Evolutionary conservation across 2,888 invertebrate species (phyloP).

Genomic region (Proisotoma minuta): DNA sequence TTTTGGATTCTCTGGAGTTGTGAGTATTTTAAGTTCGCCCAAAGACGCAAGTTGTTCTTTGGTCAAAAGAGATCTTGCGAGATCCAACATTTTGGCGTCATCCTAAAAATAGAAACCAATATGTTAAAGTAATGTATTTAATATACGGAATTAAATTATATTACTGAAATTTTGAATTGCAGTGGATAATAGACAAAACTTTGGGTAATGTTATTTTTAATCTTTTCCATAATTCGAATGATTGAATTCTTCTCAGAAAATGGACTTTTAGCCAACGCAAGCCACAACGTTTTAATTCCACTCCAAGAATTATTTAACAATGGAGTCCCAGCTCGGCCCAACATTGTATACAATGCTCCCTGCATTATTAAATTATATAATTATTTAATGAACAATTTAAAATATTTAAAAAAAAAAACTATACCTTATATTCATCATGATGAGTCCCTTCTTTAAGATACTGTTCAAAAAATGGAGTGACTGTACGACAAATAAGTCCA

Average conservation of each 20-base stretch:
- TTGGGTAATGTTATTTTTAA: constrained; percentile 47
- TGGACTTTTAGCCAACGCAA: constrained; percentile 68
- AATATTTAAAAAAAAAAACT: neutral
- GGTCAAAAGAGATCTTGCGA: constrained; percentile 24
- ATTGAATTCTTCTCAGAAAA: constrained; percentile 82
- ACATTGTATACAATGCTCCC: constrained; percentile 62
- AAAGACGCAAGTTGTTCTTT: constrained; percentile 18
- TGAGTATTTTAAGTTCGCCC: constrained; percentile 20
- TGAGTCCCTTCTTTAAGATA: constrained; percentile 43
- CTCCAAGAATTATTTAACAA: constrained; percentile 61
- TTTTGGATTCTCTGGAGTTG: constrained; percentile 27
- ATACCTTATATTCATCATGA: constrained; percentile 47
- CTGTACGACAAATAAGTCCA: constrained; percentile 36
- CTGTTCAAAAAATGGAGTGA: constrained; percentile 38
- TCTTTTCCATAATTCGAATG: constrained; percentile 54
- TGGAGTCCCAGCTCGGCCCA: constrained; percentile 58
- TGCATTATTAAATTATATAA: neutral
- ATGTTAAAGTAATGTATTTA: neutral
- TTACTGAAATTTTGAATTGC: constrained; percentile 37
- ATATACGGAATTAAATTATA: neutral
- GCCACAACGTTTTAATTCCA: constrained; percentile 67
- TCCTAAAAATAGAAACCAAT: constrained; percentile 20
- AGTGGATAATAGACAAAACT: constrained; percentile 44
- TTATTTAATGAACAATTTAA: neutral
- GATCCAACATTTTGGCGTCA: constrained; percentile 18